Evolutionary conservation across 2,888 invertebrate genomes (phyloP).

Genomic region (Liodrosophila aerea): DNA sequence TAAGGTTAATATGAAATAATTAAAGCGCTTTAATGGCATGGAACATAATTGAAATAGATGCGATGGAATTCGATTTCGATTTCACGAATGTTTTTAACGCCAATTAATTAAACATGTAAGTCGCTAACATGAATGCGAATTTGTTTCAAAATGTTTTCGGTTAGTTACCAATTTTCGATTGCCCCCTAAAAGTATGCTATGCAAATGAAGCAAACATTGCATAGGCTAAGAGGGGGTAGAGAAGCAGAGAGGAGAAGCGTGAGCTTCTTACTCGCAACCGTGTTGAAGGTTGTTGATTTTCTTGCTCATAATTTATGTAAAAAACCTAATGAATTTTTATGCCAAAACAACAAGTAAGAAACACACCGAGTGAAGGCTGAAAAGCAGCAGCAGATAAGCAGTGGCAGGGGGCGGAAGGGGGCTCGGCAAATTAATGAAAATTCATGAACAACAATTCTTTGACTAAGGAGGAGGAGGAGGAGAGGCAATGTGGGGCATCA

Average conservation of each 20-base stretch:
- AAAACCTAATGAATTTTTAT: conserved; percentile 71
- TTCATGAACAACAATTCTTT: conserved; percentile 61
- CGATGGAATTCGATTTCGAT: conserved; percentile 13
- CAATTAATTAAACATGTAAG: conserved; percentile 31
- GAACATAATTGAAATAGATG: conserved; percentile 35
- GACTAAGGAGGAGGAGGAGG: conserved; percentile 9
- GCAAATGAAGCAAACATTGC: conserved; percentile 12
- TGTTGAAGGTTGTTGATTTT: conserved; percentile 14
- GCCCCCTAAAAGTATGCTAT: conserved; percentile 15
- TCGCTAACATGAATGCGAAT: conserved; percentile 6
- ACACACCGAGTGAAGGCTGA: conserved; percentile 6
- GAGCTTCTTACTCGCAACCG: conserved; percentile 1
- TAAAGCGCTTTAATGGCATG: conserved; percentile 10
- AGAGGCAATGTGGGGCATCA: conserved; percentile 11
- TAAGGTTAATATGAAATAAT: conserved; percentile 35
- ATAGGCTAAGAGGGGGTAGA: too few relatives aligned
- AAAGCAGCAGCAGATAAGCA: not conserved
- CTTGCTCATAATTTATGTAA: conserved; percentile 63
- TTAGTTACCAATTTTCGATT: conserved; percentile 21
- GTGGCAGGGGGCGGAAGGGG: not conserved
- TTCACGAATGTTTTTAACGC: conserved; percentile 6
- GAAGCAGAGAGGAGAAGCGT: too few relatives aligned
- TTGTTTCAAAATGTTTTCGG: not conserved
- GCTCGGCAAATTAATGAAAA: conserved; percentile 66
- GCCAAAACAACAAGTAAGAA: conserved; percentile 29